A percentile compares a stretch with the other conserved stretches of the same genome.
Evolutionary conservation across 2,888 invertebrate genomes (phyloP).

Genomic region (Scelioninae gen. 1): DNA sequence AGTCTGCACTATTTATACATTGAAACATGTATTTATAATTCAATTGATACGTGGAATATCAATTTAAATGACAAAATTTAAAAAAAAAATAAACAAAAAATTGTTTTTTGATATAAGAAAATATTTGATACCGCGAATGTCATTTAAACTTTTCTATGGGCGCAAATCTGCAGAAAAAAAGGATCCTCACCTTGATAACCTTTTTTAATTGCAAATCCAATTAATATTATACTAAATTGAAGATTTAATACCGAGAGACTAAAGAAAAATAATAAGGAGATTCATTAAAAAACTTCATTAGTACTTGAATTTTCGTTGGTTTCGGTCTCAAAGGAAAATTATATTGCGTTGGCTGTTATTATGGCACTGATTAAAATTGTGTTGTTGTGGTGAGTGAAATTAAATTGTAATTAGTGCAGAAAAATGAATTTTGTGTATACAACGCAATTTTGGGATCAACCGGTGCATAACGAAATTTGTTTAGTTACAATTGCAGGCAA

Average conservation of each 20-base stretch:
- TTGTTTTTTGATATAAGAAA: neutral
- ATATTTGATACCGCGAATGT: neutral
- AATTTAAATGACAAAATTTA: too few relatives aligned
- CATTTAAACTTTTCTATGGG: neutral
- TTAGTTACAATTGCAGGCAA: neutral
- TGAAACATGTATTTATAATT: too few relatives aligned
- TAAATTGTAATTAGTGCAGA: constrained; percentile 43
- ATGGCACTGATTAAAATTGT: constrained; percentile 32
- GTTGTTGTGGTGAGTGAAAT: constrained; percentile 28
- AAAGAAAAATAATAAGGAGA: constrained; percentile 31
- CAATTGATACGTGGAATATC: too few relatives aligned
- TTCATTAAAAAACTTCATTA: constrained; percentile 45
- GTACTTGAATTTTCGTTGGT: constrained; percentile 31
- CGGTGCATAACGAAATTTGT: constrained; percentile 28
- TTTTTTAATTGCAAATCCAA: constrained; percentile 12
- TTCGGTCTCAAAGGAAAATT: constrained; percentile 27
- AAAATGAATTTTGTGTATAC: constrained; percentile 20
- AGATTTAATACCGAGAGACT: neutral
- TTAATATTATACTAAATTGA: constrained; percentile 28
- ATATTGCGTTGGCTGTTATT: constrained; percentile 24
- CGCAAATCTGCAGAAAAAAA: neutral
- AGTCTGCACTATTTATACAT: neutral
- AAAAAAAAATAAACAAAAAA: too few relatives aligned
- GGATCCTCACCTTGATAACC: neutral
- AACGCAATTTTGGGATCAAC: neutral